Evolutionary conservation across 1,140 invertebrate genomes (phyloP), one percentile per base, ranked within the genome.

Genomic region (Drosophila parabipectinata): DNA sequence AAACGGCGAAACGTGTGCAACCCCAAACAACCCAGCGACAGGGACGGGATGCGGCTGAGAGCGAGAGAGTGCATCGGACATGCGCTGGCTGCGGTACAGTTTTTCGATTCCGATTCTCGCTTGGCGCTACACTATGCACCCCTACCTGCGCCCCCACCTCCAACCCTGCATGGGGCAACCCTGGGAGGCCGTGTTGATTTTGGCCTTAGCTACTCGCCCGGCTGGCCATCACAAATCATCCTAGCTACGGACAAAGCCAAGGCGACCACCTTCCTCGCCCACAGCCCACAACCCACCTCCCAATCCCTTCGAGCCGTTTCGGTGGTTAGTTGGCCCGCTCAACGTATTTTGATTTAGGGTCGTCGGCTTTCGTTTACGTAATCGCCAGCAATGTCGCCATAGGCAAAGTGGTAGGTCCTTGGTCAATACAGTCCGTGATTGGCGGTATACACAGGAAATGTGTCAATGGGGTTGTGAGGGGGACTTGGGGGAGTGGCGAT

Each of bases 1-100:
- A 34, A 60, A 56, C 54, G 55, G 21, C 62, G 71, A 77, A 67
- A 55, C 60, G 58, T 63, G 67, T 67, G 68, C 73, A 77, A 81
- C 62, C 62, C 72, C 64, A 52, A 68, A 41, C 28, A 47, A 52
- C 8, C 34, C 21, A 21, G 21, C 21, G 26, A 59, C 21, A 74
- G 68, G 30, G 53, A 32, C 18, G 47, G 39, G 10, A 21, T 10
- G 28, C 9, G n/a, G 10, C 32, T 37, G 26, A 53, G 8, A 53
- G 32, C 50, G 26, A 60, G 26, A 62, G 61, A 71, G 32, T 54
- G 58, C 88, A 83, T 67, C 62, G 77, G 84, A 67, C 83, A 88
- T 89, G 83, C 83, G 83, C 83, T 88, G 61, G 68, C 58, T 60
- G 50, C 88, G 83, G 83, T 88, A 88, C 84, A 88, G 83, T 88